These are phyloP conservation scores for Aphodius granarius DNA, from an alignment of 2,888 invertebrate species.

Conservation along the genomic window DNA sequence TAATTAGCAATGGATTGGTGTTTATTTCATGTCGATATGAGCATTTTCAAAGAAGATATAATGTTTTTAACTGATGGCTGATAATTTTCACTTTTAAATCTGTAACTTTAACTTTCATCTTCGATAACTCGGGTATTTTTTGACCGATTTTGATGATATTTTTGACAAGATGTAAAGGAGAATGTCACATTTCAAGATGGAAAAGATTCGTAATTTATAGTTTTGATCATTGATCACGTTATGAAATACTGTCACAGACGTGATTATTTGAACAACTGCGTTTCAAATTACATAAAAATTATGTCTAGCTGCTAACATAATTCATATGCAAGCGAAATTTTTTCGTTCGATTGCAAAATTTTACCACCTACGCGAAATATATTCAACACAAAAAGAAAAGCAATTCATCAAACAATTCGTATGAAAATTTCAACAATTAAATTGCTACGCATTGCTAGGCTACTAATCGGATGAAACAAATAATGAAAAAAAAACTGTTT, in stretches of 20 bases:
- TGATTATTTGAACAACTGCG: background rate
- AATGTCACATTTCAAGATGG: too few relatives aligned
- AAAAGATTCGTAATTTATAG: background rate
- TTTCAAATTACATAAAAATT: background rate
- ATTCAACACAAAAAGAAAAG: background rate
- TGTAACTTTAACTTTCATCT: too few relatives aligned
- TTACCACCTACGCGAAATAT: background rate
- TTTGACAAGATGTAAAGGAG: too few relatives aligned
- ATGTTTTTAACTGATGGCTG: too few relatives aligned
- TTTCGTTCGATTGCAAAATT: background rate
- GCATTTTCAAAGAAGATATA: too few relatives aligned
- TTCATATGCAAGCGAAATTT: background rate
- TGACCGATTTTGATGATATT: too few relatives aligned
- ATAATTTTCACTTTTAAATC: too few relatives aligned
- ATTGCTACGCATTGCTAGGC: too few relatives aligned
- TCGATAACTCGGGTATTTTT: too few relatives aligned
- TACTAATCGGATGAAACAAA: background rate
- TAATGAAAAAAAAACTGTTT: background rate
- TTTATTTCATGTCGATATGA: too few relatives aligned
- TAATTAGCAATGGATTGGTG: too few relatives aligned
- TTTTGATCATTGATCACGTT: background rate
- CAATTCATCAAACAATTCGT: too few relatives aligned
- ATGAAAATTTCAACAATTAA: background rate
- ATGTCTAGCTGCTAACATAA: background rate
- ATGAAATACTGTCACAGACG: background rate